phyloP scores from a whole-genome alignment of 2,113 vertebrate genomes.

The Paedocypris sp. region DNA sequence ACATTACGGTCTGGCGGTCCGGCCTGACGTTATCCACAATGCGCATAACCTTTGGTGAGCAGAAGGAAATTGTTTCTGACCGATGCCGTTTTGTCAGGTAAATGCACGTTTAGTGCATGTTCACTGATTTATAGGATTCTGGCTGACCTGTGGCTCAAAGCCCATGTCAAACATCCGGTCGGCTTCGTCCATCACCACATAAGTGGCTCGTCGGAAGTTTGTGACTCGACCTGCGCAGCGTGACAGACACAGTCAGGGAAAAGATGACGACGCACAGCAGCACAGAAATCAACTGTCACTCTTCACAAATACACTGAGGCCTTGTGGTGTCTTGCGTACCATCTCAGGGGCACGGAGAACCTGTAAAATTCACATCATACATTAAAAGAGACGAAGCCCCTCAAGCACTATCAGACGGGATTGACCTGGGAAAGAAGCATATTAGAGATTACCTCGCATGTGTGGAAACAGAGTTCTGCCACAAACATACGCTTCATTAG shows the following conservation, averaged over 20 bases:
- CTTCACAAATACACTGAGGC: background rate
- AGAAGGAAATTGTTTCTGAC: background rate
- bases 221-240: slow-evolving; percentile 81
- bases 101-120: too few species aligned
- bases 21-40: slow-evolving; percentile 94
- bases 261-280: background rate
- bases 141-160: slow-evolving; percentile 89
- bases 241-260: background rate
- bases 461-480: slow-evolving; percentile 97
- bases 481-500: too few species aligned
- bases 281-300: too few species aligned
- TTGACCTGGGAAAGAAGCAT: slow-evolving; percentile 95
- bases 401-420: slow-evolving; percentile 89
- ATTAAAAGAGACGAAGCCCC: slow-evolving; percentile 88
- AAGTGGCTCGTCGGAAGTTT: slow-evolving; percentile 86
- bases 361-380: slow-evolving; percentile 97
- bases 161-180: slow-evolving; percentile 99
- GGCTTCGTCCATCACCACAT: slow-evolving; percentile 94
- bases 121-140: too few species aligned
- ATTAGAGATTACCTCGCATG: slow-evolving; percentile 99
- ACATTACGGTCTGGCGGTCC: slow-evolving; percentile 98
- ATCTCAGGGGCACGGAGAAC: slow-evolving; percentile 83
- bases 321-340: slow-evolving; percentile 81
- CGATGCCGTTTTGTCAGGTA: too few species aligned
- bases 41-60: slow-evolving; percentile 78